Evolutionary conservation across 2,113 vertebrate genomes (phyloP), one percentile per base, ranked within the genome.

Genomic region (Arizona elegans): DNA sequence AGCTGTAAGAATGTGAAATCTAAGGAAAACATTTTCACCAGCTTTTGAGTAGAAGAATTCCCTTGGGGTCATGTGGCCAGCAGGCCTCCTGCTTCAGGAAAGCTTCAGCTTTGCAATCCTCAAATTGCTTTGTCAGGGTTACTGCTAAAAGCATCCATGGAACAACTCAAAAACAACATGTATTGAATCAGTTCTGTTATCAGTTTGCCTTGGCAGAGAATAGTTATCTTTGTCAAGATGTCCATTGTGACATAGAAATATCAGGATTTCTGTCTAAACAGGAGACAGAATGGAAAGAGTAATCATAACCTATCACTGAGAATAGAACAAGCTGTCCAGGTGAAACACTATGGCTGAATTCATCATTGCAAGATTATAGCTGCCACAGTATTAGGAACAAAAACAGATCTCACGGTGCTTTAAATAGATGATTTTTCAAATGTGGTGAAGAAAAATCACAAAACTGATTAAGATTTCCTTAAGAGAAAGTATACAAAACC

Each of bases 261-360:
- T 92, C 53, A 95, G 38, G 94, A 3, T 88, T 86, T 11, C 19
- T 88, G 1, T 21, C 86, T 89, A 86, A 90, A 52, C 3, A 89
- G 55, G 3, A 94, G n/a, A 55, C 23, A 94, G 65, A 94, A 89
- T 8, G 90, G 52, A 87, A 94, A 91, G 85, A 90, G 52, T 21
- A 95, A 94, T 90, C 85, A 70, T 87, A 94, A 92, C 87, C 33
- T 96, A 75, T 92, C 70, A 93, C 4, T 54, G 85, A 93, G 92
- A 91, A 90, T 1, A 90, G 91, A 95, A 62, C 50, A 93, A 89
- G 50, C 5, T 54, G 62, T 90, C 26, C 43, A 17, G 81, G 23
- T 91, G 53, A 94, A 94, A 95, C 91, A 55, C 0, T 5, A 89
- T 21, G 86, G 87, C 17, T 91, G n/a, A 94, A 93, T 29, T 5